Evolutionary conservation across 2,113 vertebrate species (phyloP), one percentile per base, ranked within the genome.

Genomic region (Gymnorhina tibicen): DNA sequence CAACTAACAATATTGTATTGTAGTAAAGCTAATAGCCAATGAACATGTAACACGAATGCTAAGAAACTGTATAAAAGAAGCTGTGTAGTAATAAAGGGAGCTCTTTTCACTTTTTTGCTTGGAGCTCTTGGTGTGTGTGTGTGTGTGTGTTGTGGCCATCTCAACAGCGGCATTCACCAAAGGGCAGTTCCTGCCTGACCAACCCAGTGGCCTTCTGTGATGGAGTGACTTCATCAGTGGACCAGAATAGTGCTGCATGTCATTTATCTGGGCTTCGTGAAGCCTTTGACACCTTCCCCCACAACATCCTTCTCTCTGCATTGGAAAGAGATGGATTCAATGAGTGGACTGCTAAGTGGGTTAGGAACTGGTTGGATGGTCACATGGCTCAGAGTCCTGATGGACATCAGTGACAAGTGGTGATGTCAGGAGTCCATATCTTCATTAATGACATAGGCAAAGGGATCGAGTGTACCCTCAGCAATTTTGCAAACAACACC

Each of bases 181-280:
- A 19, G 11, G 21, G 7, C 15, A 24, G 17, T 46, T 76, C 17
- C 17, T 62, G 9, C 26, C n/a, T 19, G 35, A 16, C 8, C 12
- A 42, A 10, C 4, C 17, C 21, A 62, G 30, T 11, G 30, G 11
- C 12, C 21, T 41, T 35, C 70, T 41, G 20, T 55, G n/a, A 68
- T 55, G 41, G 47, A 35, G 11, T 22, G 41, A 23, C 26, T 32
- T 1, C 6, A 2, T 55, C 49, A 35, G 21, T 16, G 21, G n/a
- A 13, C 11, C 42, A 28, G 30, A n/a, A 42, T 5, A 35, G 30
- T 18, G 30, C 21, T 27, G 16, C 14, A 62, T 10, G 4, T 32
- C 5, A 47, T 32, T 41, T 23, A 11, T 15, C 12, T 35, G n/a
- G 30, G 26, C 26, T 76, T 62, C 0, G 0, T 16, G 41, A 41